Evolutionary conservation across 2,888 invertebrate genomes (phyloP), one percentile per base, ranked within the genome.

Genomic region (Gari tellinella): DNA sequence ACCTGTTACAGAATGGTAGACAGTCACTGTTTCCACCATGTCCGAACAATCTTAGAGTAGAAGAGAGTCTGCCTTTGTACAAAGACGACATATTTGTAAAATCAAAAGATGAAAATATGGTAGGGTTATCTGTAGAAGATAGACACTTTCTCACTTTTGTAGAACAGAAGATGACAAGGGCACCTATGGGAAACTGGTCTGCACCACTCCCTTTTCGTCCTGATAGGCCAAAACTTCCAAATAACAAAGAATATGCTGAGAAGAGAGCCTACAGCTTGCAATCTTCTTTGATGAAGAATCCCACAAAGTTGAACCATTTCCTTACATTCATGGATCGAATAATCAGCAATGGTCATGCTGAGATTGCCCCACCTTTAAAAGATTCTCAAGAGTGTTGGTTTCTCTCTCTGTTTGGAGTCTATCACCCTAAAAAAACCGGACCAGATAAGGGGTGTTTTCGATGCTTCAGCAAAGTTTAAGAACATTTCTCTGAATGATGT

Each of bases 381-480:
- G 31, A 26, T 17, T n/a, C 25, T 10, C 40, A 61, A 23, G 53
- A 67, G 37, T 45, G 41, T 25, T 67, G 67, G 67, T 67, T 60
- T 25, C 31, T 66, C n/a, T 52, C 66, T 19, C 19, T 66, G n/a
- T 66, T 66, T 53, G 66, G 66, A n/a, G 66, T 66, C 2, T 53
- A 17, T 15, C 52, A 61, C 25, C 46, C 67, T 12, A 10, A 60
- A 53, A 40, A 65, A 65, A 25, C 49, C 38, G 12, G 49, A 49
- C 21, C 56, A 65, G 41, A 57, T 65, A 25, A 4, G 57, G 0
- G 65, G 78, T 5, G 80, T 74, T 1, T 81, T 83, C 21, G 78
- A 81, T 41, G 80, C 78, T 41, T 72, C 65, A 26, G 72, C 80
- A 2, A 49, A 19, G 12, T 80, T 58, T 17, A 15, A 52, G n/a